A percentile compares a stretch with the other conserved stretches of the same genome.
Evolutionary conservation across 2,113 vertebrate genomes (phyloP).

Genomic region (Percina caprodes): DNA sequence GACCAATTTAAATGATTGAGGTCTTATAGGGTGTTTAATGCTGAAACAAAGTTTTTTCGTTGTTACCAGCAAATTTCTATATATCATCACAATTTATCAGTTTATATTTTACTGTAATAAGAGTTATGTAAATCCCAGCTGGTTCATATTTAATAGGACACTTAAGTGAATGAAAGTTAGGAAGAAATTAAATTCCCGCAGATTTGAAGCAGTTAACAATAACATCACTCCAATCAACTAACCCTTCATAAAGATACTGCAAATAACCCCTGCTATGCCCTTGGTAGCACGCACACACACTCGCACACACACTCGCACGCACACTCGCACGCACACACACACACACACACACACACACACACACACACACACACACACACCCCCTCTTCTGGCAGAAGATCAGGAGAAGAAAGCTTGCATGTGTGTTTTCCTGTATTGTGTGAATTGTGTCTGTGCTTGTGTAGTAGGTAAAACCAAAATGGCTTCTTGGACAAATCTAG

Average conservation of each 20-base stretch:
- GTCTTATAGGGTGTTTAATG: constrained; percentile 22
- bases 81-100: constrained; percentile 11
- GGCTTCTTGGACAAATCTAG: constrained; percentile 78
- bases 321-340: neutral
- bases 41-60: constrained; percentile 7
- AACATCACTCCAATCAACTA: constrained; percentile 43
- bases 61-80: constrained; percentile 10
- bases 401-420: constrained; percentile 51
- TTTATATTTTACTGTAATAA: constrained; percentile 29
- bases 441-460: constrained; percentile 42
- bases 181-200: constrained; percentile 42
- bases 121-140: constrained; percentile 32
- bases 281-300: neutral
- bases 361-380: constrained; percentile 30
- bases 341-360: constrained; percentile 10
- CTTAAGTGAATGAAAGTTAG: constrained; percentile 32
- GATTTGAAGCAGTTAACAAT: constrained; percentile 44
- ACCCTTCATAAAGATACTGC: constrained; percentile 47
- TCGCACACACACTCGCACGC: neutral
- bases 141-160: constrained; percentile 42
- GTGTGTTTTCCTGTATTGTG: constrained; percentile 21
- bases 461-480: constrained; percentile 49
- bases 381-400: constrained; percentile 66
- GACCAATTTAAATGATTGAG: constrained; percentile 53
- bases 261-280: constrained; percentile 51